A percentile compares a stretch with the other conserved stretches of the same genome.
Conservation (phyloP, 2,888 invertebrate species). For the Itoplectis maculator region DNA sequence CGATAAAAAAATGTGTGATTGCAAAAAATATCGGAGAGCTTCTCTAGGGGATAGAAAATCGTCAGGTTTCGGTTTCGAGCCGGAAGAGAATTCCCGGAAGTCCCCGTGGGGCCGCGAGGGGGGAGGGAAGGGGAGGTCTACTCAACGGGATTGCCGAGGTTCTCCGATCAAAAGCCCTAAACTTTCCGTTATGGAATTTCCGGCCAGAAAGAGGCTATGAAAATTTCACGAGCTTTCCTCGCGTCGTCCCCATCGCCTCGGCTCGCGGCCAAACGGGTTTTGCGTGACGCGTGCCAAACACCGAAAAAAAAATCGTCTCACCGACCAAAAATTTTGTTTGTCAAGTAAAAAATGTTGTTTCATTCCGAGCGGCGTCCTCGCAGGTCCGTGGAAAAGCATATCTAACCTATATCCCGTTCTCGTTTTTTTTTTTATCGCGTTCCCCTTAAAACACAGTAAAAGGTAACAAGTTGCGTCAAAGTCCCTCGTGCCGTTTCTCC, state of each 20-base stretch:
- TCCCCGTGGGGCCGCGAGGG: too few species aligned
- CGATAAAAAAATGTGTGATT: neutral
- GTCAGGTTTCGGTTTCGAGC: constrained; percentile 6
- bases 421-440: neutral
- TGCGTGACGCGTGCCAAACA: neutral
- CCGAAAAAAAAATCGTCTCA: neutral
- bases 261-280: constrained; percentile 4
- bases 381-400: neutral
- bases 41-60: constrained; percentile 42
- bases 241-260: constrained; percentile 6
- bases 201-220: constrained; percentile 22
- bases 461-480: neutral
- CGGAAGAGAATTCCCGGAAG: neutral
- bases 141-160: constrained; percentile 1
- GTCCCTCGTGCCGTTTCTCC: constrained; percentile 2
- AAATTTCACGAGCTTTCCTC: constrained; percentile 37
- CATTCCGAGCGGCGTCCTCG: neutral
- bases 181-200: constrained; percentile 44
- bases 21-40: constrained; percentile 3
- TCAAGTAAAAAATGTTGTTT: too few species aligned
- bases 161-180: constrained; percentile 49
- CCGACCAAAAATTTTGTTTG: too few species aligned
- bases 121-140: constrained; percentile 19
- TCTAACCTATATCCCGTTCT: neutral
- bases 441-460: constrained; percentile 5